Percentiles rank a stretch among this genome's conserved stretches.
Evolutionary conservation across 2,797 vertebrate genomes (phyloP).

Genomic region (Parotocinclus haroldoi): DNA sequence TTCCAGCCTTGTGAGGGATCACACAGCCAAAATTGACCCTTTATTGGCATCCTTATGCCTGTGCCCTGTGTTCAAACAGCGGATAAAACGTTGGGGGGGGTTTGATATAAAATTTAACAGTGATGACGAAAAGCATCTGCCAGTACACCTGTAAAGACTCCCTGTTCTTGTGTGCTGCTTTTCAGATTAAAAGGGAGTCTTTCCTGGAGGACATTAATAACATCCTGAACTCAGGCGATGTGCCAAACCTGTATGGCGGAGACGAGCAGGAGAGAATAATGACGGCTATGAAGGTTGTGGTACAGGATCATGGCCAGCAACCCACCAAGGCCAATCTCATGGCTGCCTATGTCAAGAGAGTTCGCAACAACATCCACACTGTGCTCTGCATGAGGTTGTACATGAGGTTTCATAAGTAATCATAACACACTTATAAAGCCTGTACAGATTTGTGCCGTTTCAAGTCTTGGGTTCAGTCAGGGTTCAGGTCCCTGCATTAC

Average conservation of each 20-base stretch:
- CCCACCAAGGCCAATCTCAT: constrained; percentile 87
- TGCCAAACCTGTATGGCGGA: constrained; percentile 80
- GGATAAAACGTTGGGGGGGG: too few species aligned
- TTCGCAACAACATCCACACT: constrained; percentile 83
- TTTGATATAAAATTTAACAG: too few species aligned
- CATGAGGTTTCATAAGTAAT: background rate
- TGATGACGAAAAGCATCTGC: too few species aligned
- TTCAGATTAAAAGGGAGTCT: constrained; percentile 87
- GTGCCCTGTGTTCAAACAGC: too few species aligned
- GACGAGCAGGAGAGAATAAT: constrained; percentile 87
- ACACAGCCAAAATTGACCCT: too few species aligned
- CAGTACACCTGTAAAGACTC: background rate
- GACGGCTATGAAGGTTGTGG: constrained; percentile 77
- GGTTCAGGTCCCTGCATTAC: too few species aligned
- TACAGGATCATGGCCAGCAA: constrained; percentile 80
- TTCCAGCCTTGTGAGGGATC: too few species aligned
- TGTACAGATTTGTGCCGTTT: constrained; percentile 1
- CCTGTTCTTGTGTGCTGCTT: constrained; percentile 14
- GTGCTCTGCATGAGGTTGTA: constrained; percentile 91
- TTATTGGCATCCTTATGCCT: too few species aligned
- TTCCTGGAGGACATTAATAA: constrained; percentile 93
- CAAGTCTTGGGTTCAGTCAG: too few species aligned
- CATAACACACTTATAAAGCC: too few species aligned
- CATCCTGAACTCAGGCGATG: constrained; percentile 86
- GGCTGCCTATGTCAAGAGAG: constrained; percentile 77